Evolutionary conservation across 2,113 vertebrate genomes (phyloP).

Genomic region (Callithrix jacchus): DNA sequence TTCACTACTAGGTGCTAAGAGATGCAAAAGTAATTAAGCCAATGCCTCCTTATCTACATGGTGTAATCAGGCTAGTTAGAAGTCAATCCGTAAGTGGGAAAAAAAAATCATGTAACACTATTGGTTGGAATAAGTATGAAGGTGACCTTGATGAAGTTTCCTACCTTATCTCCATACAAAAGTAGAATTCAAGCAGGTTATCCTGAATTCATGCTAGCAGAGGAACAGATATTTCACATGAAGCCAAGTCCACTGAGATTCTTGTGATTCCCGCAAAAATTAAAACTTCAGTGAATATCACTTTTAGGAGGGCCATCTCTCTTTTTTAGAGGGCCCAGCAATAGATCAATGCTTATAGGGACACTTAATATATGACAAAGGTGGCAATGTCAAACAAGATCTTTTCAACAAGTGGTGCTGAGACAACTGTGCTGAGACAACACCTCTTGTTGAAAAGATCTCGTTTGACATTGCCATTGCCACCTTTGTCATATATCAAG

Average conservation of each 20-base stretch:
- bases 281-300: slow-evolving; percentile 15
- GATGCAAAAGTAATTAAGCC: neutral
- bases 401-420: neutral
- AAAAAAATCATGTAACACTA: neutral
- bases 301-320: neutral
- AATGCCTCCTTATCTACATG: neutral
- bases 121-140: neutral
- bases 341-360: neutral
- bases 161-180: neutral
- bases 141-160: neutral
- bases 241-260: neutral
- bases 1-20: neutral
- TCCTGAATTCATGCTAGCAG: slow-evolving; percentile 17
- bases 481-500: neutral
- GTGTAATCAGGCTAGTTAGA: neutral
- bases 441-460: neutral
- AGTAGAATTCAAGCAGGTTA: slow-evolving; percentile 20
- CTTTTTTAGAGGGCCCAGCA: neutral
- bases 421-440: too few relatives aligned
- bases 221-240: neutral
- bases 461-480: neutral
- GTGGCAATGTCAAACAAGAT: neutral
- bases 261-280: slow-evolving; percentile 29
- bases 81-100: neutral
- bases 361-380: neutral